Percentiles rank a stretch among this genome's conserved stretches.
phyloP scores from a whole-genome alignment of 1,140 invertebrate genomes.

The Drosophila funebris region DNA sequence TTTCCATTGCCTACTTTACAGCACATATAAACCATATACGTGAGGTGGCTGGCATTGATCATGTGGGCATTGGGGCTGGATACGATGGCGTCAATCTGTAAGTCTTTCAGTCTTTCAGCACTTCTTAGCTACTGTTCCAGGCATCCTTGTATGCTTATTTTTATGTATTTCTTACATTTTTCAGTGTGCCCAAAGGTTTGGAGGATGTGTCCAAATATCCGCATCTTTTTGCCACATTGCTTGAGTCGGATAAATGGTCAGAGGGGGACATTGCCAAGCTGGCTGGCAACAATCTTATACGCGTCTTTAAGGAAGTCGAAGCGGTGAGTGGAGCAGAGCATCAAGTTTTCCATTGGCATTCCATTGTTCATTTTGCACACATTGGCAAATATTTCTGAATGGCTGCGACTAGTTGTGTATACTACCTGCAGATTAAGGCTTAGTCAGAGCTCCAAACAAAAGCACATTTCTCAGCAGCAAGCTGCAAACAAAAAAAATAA shows the following conservation, averaged over 20 bases:
- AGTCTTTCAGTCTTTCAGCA: conserved; percentile 76
- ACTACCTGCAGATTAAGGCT: conserved; percentile 45
- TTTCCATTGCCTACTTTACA: conserved; percentile 83
- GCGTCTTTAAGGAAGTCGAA: conserved; percentile 91
- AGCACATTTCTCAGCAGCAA: conserved; percentile 33
- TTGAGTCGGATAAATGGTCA: conserved; percentile 88
- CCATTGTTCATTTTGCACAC: conserved; percentile 44
- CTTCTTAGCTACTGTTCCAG: conserved; percentile 1
- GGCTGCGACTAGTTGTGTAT: conserved; percentile 21
- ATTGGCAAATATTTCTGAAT: conserved; percentile 40
- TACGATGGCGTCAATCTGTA: conserved; percentile 93
- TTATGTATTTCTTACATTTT: conserved; percentile 16
- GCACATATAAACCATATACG: conserved; percentile 95
- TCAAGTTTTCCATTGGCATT: conserved; percentile 47
- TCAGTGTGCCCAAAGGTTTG: conserved; percentile 89
- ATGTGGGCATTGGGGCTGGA: conserved; percentile 92
- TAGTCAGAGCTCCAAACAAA: conserved; percentile 46
- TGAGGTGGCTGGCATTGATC: conserved; percentile 92
- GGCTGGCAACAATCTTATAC: conserved; percentile 90
- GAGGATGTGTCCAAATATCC: conserved; percentile 95
- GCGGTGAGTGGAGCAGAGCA: conserved; percentile 85
- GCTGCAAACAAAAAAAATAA: conserved; percentile 30
- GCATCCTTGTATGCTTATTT: conserved; percentile 38
- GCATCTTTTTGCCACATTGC: conserved; percentile 88
- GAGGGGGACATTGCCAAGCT: conserved; percentile 90